These are phyloP conservation scores for Bubalus kerabau DNA, from an alignment of 2,113 vertebrate species.

Conservation along the genomic window DNA sequence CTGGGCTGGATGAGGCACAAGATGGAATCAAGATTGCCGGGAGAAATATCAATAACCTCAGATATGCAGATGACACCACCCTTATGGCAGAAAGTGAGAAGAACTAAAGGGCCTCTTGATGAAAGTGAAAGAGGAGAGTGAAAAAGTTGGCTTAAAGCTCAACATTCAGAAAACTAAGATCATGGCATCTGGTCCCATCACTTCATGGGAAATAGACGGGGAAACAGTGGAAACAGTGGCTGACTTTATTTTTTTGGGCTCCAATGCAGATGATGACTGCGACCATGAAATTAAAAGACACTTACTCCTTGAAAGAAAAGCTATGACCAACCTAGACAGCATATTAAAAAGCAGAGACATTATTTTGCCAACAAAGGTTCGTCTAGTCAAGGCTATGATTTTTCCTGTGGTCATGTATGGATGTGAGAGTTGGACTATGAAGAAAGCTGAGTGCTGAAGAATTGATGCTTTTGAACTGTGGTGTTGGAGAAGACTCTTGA, in stretches of 20 bases:
- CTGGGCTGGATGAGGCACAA: not conserved
- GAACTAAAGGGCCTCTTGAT: not conserved
- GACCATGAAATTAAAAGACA: not conserved
- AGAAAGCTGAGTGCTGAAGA: rapidly evolving
- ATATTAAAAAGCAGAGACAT: not conserved
- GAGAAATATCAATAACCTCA: not conserved
- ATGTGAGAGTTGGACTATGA: not conserved
- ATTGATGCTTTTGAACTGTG: not conserved
- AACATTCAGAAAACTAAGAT: not conserved
- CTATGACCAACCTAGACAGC: not conserved
- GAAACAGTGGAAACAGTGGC: not conserved
- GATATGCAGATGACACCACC: not conserved
- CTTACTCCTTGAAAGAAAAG: not conserved
- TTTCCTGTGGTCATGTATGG: not conserved
- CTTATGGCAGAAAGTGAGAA: not conserved
- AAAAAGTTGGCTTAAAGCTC: not conserved
- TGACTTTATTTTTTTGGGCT: not conserved
- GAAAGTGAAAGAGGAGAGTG: not conserved
- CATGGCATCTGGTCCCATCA: not conserved
- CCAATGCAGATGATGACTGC: not conserved
- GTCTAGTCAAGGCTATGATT: not conserved
- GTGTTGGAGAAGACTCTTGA: not conserved
- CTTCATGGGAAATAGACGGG: not conserved
- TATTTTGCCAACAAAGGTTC: not conserved
- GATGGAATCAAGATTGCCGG: not conserved